Evolutionary conservation across 2,888 invertebrate species (phyloP).

Genomic region (Chaitophorus viminalis): DNA sequence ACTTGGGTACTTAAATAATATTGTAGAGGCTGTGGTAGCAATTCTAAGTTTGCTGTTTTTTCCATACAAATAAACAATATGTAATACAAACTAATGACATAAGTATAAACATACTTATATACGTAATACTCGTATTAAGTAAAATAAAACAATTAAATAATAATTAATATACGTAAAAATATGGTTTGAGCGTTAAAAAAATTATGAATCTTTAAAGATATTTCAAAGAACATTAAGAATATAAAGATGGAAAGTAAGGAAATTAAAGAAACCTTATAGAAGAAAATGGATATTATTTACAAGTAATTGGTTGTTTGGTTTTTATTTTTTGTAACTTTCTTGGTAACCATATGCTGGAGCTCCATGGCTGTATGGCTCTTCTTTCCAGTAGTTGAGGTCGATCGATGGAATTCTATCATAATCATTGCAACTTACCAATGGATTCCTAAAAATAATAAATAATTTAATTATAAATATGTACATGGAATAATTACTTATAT

Average conservation of each 20-base stretch:
- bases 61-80: conserved; percentile 36
- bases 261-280: conserved; percentile 58
- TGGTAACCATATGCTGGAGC: conserved; percentile 56
- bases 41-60: conserved; percentile 5
- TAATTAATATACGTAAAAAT: conserved; percentile 59
- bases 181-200: conserved; percentile 58
- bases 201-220: conserved; percentile 45
- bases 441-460: conserved; percentile 68
- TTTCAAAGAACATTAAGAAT: conserved; percentile 53
- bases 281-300: conserved; percentile 61
- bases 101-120: conserved; percentile 53
- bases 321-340: conserved; percentile 63
- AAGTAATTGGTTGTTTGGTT: conserved; percentile 38
- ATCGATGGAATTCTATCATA: conserved; percentile 69
- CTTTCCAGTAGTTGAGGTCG: conserved; percentile 71
- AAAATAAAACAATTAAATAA: conserved; percentile 56
- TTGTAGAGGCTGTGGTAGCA: conserved; percentile 30
- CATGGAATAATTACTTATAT: background rate
- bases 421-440: conserved; percentile 70
- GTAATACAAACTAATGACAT: conserved; percentile 53
- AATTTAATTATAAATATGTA: background rate
- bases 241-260: conserved; percentile 34
- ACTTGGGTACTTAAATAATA: conserved; percentile 31
- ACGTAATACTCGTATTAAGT: conserved; percentile 42
- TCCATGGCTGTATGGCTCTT: conserved; percentile 64